Evolutionary conservation across 2,888 invertebrate genomes (phyloP).

Genomic region (Drosophila nr. perissopoda): DNA sequence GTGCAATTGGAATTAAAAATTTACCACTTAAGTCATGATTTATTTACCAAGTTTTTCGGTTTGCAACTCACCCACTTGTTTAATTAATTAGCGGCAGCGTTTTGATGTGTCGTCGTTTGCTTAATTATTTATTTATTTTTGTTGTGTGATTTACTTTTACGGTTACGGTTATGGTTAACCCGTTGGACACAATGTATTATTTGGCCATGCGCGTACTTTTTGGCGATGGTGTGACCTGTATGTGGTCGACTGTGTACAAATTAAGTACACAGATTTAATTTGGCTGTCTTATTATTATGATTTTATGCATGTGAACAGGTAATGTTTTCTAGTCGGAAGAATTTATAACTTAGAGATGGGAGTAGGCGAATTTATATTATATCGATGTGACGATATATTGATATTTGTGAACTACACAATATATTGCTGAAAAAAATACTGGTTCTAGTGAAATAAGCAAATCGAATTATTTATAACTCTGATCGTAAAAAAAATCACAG

Average conservation of each 20-base stretch:
- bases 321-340: conserved; percentile 41
- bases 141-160: conserved; percentile 3
- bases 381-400: background rate
- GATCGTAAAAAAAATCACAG: background rate
- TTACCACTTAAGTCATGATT: background rate
- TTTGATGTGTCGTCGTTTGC: conserved; percentile 1
- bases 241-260: background rate
- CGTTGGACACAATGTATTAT: conserved; percentile 21
- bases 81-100: conserved; percentile 11
- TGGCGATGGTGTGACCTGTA: background rate
- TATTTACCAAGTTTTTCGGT: background rate
- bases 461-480: background rate
- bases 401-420: background rate
- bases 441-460: background rate
- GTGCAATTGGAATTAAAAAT: background rate
- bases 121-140: conserved; percentile 17
- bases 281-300: background rate
- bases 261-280: conserved; percentile 3
- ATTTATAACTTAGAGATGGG: conserved; percentile 26
- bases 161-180: conserved; percentile 12
- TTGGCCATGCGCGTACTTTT: conserved; percentile 10
- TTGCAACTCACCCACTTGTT: conserved; percentile 19
- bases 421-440: background rate
- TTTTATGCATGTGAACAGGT: conserved; percentile 1
- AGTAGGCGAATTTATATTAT: background rate